Evolutionary conservation across 53 echinoderm and acorn worm genomes (phyloP).

Genomic region (Paracentrotus lividus): DNA sequence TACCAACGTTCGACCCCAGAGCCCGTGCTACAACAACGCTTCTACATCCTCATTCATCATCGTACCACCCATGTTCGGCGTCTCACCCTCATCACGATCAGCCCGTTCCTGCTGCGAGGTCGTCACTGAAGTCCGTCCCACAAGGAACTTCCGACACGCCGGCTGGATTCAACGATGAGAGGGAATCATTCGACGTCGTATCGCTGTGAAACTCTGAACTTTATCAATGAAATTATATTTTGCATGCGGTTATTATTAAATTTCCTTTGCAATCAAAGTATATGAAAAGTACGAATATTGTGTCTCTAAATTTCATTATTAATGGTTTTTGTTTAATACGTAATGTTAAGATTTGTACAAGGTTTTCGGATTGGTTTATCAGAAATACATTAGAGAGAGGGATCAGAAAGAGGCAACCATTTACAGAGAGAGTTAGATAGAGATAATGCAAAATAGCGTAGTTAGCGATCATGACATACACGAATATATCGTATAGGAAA

Average conservation of each 20-base stretch:
- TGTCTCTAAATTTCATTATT: no score
- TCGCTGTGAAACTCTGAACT: not conserved
- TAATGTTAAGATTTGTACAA: no score
- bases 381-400: no score
- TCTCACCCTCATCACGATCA: slow-evolving; percentile 2
- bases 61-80: not conserved
- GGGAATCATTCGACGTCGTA: slow-evolving; percentile 31
- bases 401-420: no score
- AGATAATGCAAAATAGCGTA: no score
- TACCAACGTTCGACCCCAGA: not conserved
- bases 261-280: not conserved
- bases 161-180: not conserved
- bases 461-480: no score
- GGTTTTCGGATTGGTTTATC: no score
- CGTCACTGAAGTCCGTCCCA: slow-evolving; percentile 34
- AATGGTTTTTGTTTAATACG: no score
- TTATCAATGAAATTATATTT: not conserved
- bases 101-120: slow-evolving; percentile 34
- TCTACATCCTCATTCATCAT: slow-evolving; percentile 18
- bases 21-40: not conserved
- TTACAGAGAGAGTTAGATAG: no score
- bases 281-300: no score
- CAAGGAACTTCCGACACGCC: not conserved
- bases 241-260: not conserved
- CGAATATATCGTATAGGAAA: no score